Conservation (phyloP, 2,113 vertebrate genomes). For the Accipiter cooperii region DNA sequence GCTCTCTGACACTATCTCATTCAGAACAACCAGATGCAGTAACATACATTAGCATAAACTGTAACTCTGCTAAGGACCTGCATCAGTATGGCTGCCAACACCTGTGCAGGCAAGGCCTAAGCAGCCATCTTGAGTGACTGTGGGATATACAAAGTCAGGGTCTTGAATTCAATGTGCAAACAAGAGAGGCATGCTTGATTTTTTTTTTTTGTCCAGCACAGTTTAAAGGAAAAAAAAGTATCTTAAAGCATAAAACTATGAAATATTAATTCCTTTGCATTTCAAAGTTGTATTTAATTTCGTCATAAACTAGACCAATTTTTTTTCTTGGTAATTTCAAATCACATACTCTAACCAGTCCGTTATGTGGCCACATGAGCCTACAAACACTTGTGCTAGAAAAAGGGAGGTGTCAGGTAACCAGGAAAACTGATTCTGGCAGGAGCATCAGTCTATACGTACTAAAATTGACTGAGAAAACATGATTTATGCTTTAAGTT, state of each 20-base stretch:
- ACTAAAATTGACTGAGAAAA: not conserved
- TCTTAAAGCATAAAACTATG: not conserved
- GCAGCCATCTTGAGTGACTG: too few species aligned
- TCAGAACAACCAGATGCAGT: not conserved
- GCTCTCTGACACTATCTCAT: not conserved
- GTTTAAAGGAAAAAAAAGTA: not conserved
- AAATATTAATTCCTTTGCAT: not conserved
- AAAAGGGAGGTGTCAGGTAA: not conserved
- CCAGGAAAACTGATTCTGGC: not conserved
- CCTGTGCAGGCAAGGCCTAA: too few species aligned
- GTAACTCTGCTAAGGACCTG: not conserved
- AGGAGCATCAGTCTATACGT: not conserved
- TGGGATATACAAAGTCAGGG: not conserved
- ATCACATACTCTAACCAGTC: not conserved
- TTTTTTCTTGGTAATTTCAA: not conserved
- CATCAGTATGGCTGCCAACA: not conserved
- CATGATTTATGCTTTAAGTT: not conserved
- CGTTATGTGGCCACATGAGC: not conserved
- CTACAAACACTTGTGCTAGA: not conserved
- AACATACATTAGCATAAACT: rapidly evolving
- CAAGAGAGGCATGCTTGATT: too few species aligned
- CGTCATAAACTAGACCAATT: not conserved
- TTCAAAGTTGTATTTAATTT: not conserved
- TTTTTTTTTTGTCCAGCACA: not conserved
- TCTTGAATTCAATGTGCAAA: not conserved